Base-by-base conservation (phyloP, 2,888 invertebrate species). In the Diogma glabrata region DNA sequence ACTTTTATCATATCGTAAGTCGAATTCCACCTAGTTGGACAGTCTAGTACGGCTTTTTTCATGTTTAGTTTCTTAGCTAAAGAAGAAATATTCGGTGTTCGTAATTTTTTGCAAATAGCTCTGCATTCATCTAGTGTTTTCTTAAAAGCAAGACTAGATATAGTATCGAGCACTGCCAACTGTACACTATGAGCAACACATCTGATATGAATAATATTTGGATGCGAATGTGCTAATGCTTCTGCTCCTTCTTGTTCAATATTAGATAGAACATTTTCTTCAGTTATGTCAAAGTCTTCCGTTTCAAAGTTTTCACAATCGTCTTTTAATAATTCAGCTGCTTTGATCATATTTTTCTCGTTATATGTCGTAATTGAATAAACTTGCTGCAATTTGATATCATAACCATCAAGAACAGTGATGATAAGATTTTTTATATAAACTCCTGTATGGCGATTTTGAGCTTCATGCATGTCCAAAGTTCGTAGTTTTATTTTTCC, bases 31-130 rank as follows among this genome's bases (percentile, higher is more conserved):
- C 16, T 36, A 36, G 10, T 36, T 36, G 36, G 36, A 36, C 36
- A 36, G 36, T 36, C 2, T 33, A 33, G 33, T 33, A 33, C 12
- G 12, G 33, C 5, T 33, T 33, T 33, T 33, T 33, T 33, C 33
- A 33, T 33, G 3, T 3, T 2, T 33, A 33, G 33, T 2, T 33
- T 33, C 33, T 33, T 10, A 33, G 33, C 4, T 33, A 33, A 3
- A 36, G 36, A 9, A 9, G 36, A 36, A 14, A 36, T 36, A 36
- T 36, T 36, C 14, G 36, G 36, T 36, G 36, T 36, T 36, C 36
- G 36, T 36, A 36, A 36, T 36, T 36, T 36, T 36, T 36, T 36
- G 36, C 36, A 36, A 36, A 36, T 36, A 36, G 36, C 36, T 14
- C 36, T 36, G 16, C 36, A 36, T 36, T n/a, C 9, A 36, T 33